Percentiles rank a stretch among this genome's conserved stretches.
phyloP scores from a whole-genome alignment of 2,888 invertebrate genomes.

The Philereme vetulata region DNA sequence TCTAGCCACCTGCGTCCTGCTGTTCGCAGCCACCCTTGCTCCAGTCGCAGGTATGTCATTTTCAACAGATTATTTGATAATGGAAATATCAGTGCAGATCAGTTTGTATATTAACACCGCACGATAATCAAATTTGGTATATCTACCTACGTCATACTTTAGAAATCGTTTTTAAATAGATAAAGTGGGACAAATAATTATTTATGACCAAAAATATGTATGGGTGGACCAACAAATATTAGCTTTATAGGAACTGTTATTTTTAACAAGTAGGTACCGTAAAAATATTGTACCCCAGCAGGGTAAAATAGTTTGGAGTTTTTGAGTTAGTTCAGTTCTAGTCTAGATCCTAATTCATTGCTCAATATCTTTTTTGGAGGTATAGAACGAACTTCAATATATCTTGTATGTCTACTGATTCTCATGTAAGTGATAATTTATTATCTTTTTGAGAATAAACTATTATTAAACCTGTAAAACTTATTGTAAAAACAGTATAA shows the following conservation, averaged over 20 bases:
- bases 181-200: not conserved
- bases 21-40: conserved; percentile 78
- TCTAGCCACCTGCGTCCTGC: conserved; percentile 81
- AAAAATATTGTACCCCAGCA: too few species aligned
- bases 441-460: too few species aligned
- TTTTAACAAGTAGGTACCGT: not conserved
- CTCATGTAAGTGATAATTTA: too few species aligned
- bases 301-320: too few species aligned
- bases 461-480: too few species aligned
- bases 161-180: not conserved
- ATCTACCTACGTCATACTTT: not conserved
- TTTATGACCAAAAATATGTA: not conserved
- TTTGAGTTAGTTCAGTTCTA: too few species aligned
- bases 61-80: conserved; percentile 1
- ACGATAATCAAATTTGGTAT: not conserved
- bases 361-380: too few species aligned
- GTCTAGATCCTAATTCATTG: too few species aligned
- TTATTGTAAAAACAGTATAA: too few species aligned
- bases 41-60: conserved; percentile 81
- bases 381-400: too few species aligned
- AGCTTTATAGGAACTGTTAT: not conserved
- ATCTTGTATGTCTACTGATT: too few species aligned
- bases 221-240: not conserved
- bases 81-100: not conserved
- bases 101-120: conserved; percentile 7